phyloP scores from a whole-genome alignment of 2,888 invertebrate genomes.

The Drosophila mulleri region DNA sequence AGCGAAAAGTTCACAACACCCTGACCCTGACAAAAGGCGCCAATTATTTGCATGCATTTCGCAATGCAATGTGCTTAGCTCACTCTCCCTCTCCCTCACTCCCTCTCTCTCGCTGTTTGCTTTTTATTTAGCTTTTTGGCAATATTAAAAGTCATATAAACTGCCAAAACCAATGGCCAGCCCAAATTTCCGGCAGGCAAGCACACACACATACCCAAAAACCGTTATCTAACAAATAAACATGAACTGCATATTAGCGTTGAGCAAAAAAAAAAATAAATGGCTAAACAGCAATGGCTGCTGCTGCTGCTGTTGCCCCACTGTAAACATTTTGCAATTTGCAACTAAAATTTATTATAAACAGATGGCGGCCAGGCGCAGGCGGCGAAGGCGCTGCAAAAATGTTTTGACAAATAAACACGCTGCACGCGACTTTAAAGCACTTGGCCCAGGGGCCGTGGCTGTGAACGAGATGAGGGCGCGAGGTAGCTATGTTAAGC shows the following conservation, averaged over 20 bases:
- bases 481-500: slow-evolving; percentile 15
- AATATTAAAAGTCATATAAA: slow-evolving; percentile 37
- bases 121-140: slow-evolving; percentile 16
- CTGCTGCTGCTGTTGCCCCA: slow-evolving; percentile 20
- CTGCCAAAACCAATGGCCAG: slow-evolving; percentile 53
- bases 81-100: background rate
- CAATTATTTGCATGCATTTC: slow-evolving; percentile 57
- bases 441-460: background rate
- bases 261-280: slow-evolving; percentile 18
- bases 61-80: slow-evolving; percentile 26
- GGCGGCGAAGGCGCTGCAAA: slow-evolving; percentile 51
- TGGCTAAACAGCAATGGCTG: slow-evolving; percentile 28
- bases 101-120: background rate
- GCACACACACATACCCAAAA: slow-evolving; percentile 11
- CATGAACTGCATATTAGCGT: slow-evolving; percentile 67
- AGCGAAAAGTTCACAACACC: slow-evolving; percentile 53
- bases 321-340: slow-evolving; percentile 73
- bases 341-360: slow-evolving; percentile 75
- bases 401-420: slow-evolving; percentile 80
- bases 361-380: slow-evolving; percentile 65
- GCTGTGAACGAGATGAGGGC: background rate
- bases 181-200: slow-evolving; percentile 69
- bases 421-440: slow-evolving; percentile 72
- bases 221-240: slow-evolving; percentile 69
- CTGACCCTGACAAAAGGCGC: slow-evolving; percentile 61